Evolutionary conservation across 2,888 invertebrate species (phyloP), one percentile per base, ranked within the genome.

Genomic region (Drosophila kambysellisi): DNA sequence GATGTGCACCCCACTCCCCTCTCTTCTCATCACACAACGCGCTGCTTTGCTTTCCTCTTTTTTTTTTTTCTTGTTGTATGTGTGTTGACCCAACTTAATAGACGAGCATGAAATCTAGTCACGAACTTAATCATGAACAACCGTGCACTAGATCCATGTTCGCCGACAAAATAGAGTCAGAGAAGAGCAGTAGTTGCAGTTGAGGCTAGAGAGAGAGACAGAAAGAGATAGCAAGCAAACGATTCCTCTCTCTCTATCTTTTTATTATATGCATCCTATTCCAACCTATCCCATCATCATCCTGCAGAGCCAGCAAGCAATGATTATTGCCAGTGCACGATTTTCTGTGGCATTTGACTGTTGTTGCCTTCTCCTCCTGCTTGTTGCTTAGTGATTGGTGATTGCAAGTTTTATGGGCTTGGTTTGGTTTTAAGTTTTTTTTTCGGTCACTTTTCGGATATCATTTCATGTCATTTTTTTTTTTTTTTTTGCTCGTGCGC

Each of bases 91-190:
- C 93, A 93, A 93, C 93, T 93, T 93, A 93, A 93, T 93, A 93
- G 93, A 93, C 93, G 93, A 93, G 93, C 93, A 93, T 93, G 93
- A 93, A 93, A 93, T 93, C 93, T 93, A 93, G 93, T 93, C 93
- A 93, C 93, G 93, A 93, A 93, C 92, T 93, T 93, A 92, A 93
- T 92, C 92, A 92, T 93, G 92, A 92, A 91, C 92, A 93, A 93
- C 93, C 93, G 93, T 93, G 93, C 92, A 93, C 93, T 93, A 93
- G 93, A 93, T 93, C 92, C 93, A 93, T 93, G 93, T 93, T 93
- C 93, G 93, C 93, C 93, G 93, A 93, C 93, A 93, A 93, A 93
- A 93, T 92, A 92, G 93, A 93, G 93, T 91, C 93, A 91, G 91
- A 87, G 82, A 89, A 91, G 91, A 89, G 77, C 62, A 53, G 65